Conservation (phyloP, 2,888 invertebrate genomes). For the Mythimna lalbum region DNA sequence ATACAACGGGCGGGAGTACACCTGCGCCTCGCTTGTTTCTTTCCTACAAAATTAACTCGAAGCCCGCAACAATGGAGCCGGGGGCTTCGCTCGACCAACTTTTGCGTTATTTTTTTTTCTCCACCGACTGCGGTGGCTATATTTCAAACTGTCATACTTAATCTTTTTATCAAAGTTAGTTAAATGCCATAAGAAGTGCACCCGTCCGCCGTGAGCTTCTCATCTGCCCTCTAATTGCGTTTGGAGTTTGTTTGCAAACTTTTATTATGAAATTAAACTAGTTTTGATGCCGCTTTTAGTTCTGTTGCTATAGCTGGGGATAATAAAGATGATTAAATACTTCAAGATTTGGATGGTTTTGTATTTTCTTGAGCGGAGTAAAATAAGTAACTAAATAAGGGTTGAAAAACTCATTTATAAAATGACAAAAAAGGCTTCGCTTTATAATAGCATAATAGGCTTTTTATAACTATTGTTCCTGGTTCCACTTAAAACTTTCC, state of each 20-base stretch:
- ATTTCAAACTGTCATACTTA: constrained; percentile 91
- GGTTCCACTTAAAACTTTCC: background rate
- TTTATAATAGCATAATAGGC: background rate
- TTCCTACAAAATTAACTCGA: constrained; percentile 88
- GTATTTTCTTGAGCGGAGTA: constrained; percentile 38
- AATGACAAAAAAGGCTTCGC: constrained; percentile 1
- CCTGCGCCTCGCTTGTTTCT: constrained; percentile 88
- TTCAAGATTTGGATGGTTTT: constrained; percentile 46
- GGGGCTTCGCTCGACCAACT: constrained; percentile 77
- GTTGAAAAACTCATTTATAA: constrained; percentile 37
- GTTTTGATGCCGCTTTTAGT: constrained; percentile 71
- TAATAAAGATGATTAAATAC: constrained; percentile 62
- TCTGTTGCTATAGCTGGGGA: constrained; percentile 39
- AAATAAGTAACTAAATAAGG: constrained; percentile 1
- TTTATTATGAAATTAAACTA: constrained; percentile 78
- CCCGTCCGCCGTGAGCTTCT: constrained; percentile 83
- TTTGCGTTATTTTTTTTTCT: constrained; percentile 87
- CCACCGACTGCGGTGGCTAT: constrained; percentile 86
- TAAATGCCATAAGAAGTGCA: constrained; percentile 89
- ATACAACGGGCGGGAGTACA: constrained; percentile 82
- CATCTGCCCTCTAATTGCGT: constrained; percentile 87
- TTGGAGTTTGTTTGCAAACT: constrained; percentile 78
- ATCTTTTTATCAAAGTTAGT: constrained; percentile 91
- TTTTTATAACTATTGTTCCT: background rate
- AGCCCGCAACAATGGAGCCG: constrained; percentile 86